Conservation (phyloP, 2,113 vertebrate species). For the Aleadryas rufinucha region DNA sequence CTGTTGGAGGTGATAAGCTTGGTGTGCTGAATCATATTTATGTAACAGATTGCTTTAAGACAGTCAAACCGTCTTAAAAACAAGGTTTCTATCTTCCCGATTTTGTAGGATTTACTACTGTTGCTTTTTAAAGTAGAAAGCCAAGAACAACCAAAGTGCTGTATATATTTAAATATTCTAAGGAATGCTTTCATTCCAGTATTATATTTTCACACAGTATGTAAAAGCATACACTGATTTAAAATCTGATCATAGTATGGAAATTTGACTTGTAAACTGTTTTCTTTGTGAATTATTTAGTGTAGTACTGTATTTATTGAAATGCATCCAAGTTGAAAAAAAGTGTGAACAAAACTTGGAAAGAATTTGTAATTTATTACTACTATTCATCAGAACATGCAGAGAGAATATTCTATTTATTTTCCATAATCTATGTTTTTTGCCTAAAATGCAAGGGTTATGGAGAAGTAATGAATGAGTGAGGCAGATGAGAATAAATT, state of each 20-base stretch:
- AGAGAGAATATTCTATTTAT: neutral
- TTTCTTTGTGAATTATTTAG: constrained; percentile 31
- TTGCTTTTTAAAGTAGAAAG: neutral
- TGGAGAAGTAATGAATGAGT: neutral
- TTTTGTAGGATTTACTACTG: neutral
- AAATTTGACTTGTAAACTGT: neutral
- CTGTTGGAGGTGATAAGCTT: neutral
- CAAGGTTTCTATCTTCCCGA: neutral
- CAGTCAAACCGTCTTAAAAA: neutral
- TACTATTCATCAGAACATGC: neutral
- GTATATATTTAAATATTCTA: neutral
- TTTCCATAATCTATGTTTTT: neutral
- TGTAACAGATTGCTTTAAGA: neutral
- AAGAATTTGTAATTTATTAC: neutral
- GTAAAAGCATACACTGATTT: neutral
- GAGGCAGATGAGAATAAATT: neutral
- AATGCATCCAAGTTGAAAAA: neutral
- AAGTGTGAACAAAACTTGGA: neutral
- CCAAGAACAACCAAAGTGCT: neutral
- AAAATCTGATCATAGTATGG: neutral
- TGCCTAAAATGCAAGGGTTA: neutral
- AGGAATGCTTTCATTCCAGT: neutral
- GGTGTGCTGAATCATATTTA: neutral
- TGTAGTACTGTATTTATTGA: neutral
- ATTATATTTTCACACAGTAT: neutral